Evolutionary conservation across 64 coral and sea anemone species (phyloP).

Genomic region (Acropora tenuis): DNA sequence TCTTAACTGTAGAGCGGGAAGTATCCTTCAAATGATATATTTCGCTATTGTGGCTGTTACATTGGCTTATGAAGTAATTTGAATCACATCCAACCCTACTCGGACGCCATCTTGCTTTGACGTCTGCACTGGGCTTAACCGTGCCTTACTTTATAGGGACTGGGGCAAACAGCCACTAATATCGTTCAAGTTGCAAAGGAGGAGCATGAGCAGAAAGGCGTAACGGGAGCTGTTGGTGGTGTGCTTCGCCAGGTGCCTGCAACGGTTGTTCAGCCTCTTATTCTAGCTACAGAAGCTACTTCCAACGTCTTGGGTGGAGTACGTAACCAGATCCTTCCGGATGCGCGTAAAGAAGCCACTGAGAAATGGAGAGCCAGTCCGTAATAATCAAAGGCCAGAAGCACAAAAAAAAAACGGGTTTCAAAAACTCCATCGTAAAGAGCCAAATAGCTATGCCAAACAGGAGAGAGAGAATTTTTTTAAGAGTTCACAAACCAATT

Average conservation of each 20-base stretch:
- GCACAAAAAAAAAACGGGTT: too few species aligned
- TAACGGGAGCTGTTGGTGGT: conserved; percentile 95
- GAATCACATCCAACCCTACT: too few species aligned
- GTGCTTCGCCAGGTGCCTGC: conserved; percentile 92
- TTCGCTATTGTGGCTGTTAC: too few species aligned
- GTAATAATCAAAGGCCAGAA: not conserved
- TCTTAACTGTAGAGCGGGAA: too few species aligned
- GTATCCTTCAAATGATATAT: too few species aligned
- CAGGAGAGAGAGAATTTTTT: too few species aligned
- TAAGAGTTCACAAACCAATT: too few species aligned
- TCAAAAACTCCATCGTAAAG: too few species aligned
- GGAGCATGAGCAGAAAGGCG: conserved; percentile 94
- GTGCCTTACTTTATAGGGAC: conserved; percentile 60
- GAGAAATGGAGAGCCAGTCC: conserved; percentile 86
- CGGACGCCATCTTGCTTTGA: too few species aligned
- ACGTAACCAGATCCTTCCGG: conserved; percentile 93
- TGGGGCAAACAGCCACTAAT: conserved; percentile 88
- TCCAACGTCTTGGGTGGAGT: conserved; percentile 97
- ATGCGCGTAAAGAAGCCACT: conserved; percentile 87
- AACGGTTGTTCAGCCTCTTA: conserved; percentile 96
- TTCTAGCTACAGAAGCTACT: conserved; percentile 95
- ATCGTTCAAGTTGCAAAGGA: conserved; percentile 94
- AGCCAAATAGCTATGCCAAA: too few species aligned
- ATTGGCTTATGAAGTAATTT: too few species aligned
- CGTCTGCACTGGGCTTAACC: too few species aligned